phyloP scores from a whole-genome alignment of 2,113 vertebrate genomes.

The Sitta europaea region DNA sequence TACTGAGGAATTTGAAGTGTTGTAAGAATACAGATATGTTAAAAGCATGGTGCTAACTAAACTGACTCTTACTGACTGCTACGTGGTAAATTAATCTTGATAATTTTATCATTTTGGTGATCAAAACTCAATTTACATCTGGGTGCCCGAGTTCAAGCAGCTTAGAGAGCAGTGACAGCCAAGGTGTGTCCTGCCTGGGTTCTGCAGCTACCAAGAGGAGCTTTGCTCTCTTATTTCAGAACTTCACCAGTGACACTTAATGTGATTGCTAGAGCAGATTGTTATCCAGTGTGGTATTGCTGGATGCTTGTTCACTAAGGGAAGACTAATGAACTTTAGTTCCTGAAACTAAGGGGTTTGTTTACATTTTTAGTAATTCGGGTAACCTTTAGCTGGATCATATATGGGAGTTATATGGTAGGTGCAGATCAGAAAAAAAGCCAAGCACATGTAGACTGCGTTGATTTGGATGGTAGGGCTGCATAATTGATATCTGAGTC shows the following conservation, averaged over 20 bases:
- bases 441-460: accelerated
- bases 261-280: neutral
- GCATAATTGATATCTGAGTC: neutral
- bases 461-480: neutral
- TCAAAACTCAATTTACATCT: neutral
- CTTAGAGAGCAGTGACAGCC: neutral
- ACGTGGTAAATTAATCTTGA: neutral
- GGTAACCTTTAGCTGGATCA: neutral
- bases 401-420: neutral
- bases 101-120: neutral
- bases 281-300: neutral
- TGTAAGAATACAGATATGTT: neutral
- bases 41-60: neutral
- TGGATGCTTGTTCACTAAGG: neutral
- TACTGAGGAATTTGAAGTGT: neutral
- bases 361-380: neutral
- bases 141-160: neutral
- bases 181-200: neutral
- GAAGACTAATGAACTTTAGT: neutral
- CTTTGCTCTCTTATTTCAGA: neutral
- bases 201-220: neutral
- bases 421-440: neutral
- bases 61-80: neutral
- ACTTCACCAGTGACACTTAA: neutral
- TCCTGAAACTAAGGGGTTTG: too few species aligned